These are phyloP conservation scores for Dryoscopus gambensis DNA, from an alignment of 2,113 vertebrate genomes.

Conservation along the genomic window DNA sequence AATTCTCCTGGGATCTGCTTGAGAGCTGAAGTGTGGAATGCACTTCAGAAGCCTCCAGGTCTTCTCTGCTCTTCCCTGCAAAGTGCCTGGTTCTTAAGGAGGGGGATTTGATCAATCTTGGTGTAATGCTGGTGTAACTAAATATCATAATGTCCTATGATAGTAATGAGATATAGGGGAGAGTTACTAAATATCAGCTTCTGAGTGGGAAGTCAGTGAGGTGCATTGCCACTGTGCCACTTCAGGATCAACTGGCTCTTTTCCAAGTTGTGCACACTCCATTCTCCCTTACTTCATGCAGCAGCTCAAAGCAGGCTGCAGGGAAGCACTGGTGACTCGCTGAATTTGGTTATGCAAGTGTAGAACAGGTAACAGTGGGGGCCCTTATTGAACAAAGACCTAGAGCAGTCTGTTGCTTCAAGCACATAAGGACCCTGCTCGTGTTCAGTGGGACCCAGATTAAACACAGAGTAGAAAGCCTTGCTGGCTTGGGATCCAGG, in stretches of 20 bases:
- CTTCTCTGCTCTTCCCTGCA: not conserved
- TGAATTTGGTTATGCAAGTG: not conserved
- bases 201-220: not conserved
- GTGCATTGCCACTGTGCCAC: not conserved
- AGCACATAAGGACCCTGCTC: not conserved
- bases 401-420: not conserved
- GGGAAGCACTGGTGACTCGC: not conserved
- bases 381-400: not conserved
- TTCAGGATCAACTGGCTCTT: not conserved
- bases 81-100: not conserved
- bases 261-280: not conserved
- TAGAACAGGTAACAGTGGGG: rapidly evolving
- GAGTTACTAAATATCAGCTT: not conserved
- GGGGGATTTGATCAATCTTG: not conserved
- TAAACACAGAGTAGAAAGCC: not conserved
- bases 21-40: not conserved
- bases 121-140: not conserved
- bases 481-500: not conserved
- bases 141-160: not conserved
- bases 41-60: not conserved
- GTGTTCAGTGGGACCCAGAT: not conserved
- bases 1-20: not conserved
- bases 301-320: not conserved
- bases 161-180: not conserved
- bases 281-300: not conserved